Evolutionary conservation across 2,888 invertebrate species (phyloP).

Genomic region (Chorisops tibialis): DNA sequence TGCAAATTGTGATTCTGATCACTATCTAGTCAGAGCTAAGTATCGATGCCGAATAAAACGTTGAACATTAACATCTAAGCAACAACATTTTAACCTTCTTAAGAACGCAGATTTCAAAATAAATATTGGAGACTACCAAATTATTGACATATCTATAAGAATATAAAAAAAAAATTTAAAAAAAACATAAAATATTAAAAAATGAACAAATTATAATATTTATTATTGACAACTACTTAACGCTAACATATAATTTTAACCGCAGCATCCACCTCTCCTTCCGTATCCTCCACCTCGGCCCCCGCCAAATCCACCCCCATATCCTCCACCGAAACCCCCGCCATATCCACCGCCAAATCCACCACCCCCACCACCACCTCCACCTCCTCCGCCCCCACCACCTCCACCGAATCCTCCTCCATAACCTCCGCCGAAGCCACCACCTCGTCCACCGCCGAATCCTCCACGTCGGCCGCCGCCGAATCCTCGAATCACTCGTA

Average conservation of each 20-base stretch:
- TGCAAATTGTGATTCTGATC: too few relatives aligned
- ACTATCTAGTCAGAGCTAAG: too few relatives aligned
- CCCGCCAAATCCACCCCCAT: background rate
- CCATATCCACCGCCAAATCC: constrained; percentile 19
- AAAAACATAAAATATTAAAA: too few relatives aligned
- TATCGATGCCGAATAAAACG: too few relatives aligned
- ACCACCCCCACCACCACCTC: constrained; percentile 22
- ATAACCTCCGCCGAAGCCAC: constrained; percentile 24
- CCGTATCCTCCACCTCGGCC: background rate
- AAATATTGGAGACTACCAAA: too few relatives aligned
- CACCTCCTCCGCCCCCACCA: constrained; percentile 9
- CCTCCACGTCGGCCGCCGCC: constrained; percentile 17
- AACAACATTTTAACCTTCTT: too few relatives aligned
- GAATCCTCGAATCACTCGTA: constrained; percentile 1
- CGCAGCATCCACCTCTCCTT: constrained; percentile 6
- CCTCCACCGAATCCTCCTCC: constrained; percentile 10
- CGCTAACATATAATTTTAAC: background rate
- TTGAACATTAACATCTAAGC: too few relatives aligned
- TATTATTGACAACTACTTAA: too few relatives aligned
- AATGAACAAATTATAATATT: too few relatives aligned
- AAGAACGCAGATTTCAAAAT: too few relatives aligned
- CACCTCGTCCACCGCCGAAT: constrained; percentile 18
- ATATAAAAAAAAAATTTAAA: too few relatives aligned
- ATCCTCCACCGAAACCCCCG: constrained; percentile 1
- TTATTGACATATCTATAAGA: too few relatives aligned